A percentile compares a stretch with the other conserved stretches of the same genome.
These are phyloP conservation scores for Lamellibrachia columna DNA, from an alignment of 2,888 invertebrate species.

Conservation along the genomic window DNA sequence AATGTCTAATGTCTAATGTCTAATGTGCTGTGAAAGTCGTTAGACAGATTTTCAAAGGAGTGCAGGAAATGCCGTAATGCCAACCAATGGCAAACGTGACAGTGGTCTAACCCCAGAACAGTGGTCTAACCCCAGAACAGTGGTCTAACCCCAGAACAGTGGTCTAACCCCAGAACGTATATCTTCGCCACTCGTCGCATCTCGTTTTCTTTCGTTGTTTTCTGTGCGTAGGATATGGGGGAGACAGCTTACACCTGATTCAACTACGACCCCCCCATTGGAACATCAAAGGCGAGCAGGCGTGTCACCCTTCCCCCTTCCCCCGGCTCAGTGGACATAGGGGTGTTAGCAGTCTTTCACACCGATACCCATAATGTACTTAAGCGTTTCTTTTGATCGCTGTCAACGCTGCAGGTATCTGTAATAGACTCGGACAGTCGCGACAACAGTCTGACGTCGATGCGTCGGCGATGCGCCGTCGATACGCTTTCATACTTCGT, in stretches of 20 bases:
- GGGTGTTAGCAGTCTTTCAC: neutral
- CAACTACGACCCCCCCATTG: neutral
- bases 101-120: no score
- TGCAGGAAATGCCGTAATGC: no score
- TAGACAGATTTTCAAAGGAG: no score
- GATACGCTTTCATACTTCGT: neutral
- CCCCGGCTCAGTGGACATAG: neutral
- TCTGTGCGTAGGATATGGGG: neutral
- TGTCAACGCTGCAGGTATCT: neutral
- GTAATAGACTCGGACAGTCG: neutral
- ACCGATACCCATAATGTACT: neutral
- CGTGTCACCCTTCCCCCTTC: neutral
- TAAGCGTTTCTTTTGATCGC: conserved; percentile 10
- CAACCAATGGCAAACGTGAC: no score
- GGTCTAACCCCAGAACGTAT: neutral
- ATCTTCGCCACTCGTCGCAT: neutral
- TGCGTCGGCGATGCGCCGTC: neutral
- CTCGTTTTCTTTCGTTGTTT: neutral
- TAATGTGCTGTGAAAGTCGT: no score
- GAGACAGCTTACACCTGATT: neutral
- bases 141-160: no score
- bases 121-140: no score
- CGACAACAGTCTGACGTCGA: neutral
- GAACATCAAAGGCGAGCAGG: neutral
- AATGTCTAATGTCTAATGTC: no score